These are phyloP conservation scores for Dinomys branickii DNA, from an alignment of 2,113 vertebrate species.

Conservation along the genomic window DNA sequence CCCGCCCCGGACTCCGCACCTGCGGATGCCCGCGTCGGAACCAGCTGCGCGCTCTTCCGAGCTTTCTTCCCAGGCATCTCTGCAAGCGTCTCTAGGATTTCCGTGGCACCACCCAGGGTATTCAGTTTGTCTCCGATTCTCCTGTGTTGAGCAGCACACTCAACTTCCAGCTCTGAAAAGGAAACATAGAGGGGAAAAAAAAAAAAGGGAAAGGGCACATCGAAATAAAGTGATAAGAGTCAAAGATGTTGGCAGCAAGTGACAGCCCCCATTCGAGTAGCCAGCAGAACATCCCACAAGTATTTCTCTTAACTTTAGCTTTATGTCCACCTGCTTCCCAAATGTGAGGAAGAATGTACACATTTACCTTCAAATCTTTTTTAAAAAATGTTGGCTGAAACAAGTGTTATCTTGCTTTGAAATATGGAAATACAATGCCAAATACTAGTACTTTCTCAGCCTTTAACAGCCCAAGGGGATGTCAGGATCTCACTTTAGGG, in stretches of 20 bases:
- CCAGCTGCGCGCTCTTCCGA: background rate
- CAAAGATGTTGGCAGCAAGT: background rate
- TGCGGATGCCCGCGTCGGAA: background rate
- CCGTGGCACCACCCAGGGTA: background rate
- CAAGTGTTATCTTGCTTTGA: background rate
- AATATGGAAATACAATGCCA: background rate
- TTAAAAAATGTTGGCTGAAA: background rate
- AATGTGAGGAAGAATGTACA: background rate
- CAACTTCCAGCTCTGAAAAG: background rate
- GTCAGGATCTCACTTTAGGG: background rate
- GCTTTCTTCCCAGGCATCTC: constrained; percentile 7
- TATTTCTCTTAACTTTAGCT: background rate
- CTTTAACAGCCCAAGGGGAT: background rate
- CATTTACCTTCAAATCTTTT: background rate
- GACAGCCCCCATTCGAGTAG: background rate
- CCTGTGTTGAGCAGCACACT: background rate
- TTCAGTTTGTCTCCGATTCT: background rate
- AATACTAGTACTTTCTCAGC: background rate
- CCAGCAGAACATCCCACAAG: background rate
- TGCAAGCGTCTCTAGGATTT: background rate
- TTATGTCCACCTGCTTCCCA: background rate
- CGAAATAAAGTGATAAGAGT: background rate
- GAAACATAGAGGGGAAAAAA: no score
- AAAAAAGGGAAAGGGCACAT: no score
- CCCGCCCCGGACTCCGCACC: background rate